Base-by-base conservation (phyloP, 2,113 vertebrate species). In the Penelope pileata region DNA sequence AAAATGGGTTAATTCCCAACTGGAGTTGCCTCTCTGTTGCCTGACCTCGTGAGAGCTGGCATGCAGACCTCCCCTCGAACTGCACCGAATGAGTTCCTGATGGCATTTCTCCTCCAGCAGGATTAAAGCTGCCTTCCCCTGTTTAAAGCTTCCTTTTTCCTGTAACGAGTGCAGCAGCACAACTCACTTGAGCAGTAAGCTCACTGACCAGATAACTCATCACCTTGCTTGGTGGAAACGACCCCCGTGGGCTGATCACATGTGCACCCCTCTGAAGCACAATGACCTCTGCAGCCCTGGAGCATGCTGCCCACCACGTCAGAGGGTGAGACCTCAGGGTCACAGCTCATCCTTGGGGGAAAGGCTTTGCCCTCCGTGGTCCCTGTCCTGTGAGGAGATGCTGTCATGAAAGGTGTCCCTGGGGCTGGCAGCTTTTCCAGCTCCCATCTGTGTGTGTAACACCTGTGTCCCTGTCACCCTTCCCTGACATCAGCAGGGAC, bases 141-240 rank as follows among this genome's bases (percentile, higher is more conserved):
- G 64, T 79, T 85, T 73, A 68, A 76, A 76, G 43, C 53, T 88
- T 75, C 40, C 47, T 83, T 70, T 53, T 83, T 26, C 42, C 19
- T 10, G 34, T 58, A 17, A 56, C 7, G 19, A 86, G 12, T 5
- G 14, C 36, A 51, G 88, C 62, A 85, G 82, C 75, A 64, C 24
- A 67, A 16, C 86, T 43, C 38, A 1, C 58, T 72, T 36, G 15
- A 0, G 0, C 16, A 56, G 30, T 56, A 19, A 70, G 45, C 30
- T 53, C 42, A 45, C 10, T 0, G 16, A 62, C 69, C 45, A 48
- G 64, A 40, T 40, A 45, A 13, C 21, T 81, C 26, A 23, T 53
- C 1, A 1, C 36, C n/a, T 40, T 60, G 0, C 0, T 43, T 18
- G 13, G 7, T 26, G 40, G 63, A 32, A 56, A 43, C 16, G 54